Conservation (phyloP, 2,797 vertebrate species). For the Vireo griseus region DNA sequence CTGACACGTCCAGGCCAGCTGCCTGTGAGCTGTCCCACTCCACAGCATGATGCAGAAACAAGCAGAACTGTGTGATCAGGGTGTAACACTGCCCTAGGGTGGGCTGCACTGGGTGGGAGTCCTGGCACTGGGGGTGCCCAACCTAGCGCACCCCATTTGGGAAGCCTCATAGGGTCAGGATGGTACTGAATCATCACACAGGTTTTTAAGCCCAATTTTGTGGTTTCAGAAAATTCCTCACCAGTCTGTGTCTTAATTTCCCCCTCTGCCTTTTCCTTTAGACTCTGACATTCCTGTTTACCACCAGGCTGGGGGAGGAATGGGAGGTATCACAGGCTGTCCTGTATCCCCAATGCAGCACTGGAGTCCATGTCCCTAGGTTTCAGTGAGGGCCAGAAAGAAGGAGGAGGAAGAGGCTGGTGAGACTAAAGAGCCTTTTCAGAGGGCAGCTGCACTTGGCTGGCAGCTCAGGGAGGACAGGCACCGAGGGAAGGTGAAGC, state of each 20-base stretch:
- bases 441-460: neutral
- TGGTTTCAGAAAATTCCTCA: neutral
- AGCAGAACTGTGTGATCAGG: neutral
- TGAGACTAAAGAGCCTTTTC: neutral
- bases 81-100: rapidly evolving
- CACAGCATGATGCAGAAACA: rapidly evolving
- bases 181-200: neutral
- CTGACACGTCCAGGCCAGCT: rapidly evolving
- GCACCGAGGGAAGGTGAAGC: neutral
- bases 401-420: neutral
- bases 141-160: neutral
- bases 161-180: neutral
- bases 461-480: neutral
- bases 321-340: neutral
- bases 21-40: neutral
- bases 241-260: neutral
- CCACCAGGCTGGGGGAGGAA: rapidly evolving
- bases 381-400: neutral
- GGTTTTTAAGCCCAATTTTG: neutral
- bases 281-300: neutral
- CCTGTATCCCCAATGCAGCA: neutral
- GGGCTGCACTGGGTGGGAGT: neutral
- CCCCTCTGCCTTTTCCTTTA: neutral
- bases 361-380: rapidly evolving
- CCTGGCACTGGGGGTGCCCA: rapidly evolving